Evolutionary conservation across 92 coral and sea anemone species (phyloP).

Genomic region (Pocillopora meandrina): DNA sequence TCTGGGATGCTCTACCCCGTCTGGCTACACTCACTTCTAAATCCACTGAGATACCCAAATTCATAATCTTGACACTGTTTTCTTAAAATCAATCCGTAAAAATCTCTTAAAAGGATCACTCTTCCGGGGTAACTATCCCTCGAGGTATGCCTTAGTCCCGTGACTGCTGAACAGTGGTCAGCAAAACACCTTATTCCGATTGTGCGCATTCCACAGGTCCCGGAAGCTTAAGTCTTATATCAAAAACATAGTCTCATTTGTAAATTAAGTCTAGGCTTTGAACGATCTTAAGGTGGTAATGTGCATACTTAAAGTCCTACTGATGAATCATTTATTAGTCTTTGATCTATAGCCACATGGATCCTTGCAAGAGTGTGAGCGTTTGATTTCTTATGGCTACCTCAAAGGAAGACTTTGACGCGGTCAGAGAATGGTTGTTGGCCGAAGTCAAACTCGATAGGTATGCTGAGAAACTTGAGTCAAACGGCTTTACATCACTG

Average conservation of each 20-base stretch:
- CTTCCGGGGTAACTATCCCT: too few relatives aligned
- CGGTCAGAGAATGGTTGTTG: constrained; percentile 78
- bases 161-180: constrained; percentile 33
- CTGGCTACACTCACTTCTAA: too few relatives aligned
- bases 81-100: too few relatives aligned
- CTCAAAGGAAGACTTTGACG: constrained; percentile 23
- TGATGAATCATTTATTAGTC: background rate
- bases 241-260: constrained; percentile 13
- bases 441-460: constrained; percentile 89
- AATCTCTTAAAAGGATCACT: too few relatives aligned
- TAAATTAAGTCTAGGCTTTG: background rate
- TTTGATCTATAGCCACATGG: constrained; percentile 22
- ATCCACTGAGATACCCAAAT: too few relatives aligned
- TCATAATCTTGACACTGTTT: too few relatives aligned
- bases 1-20: too few relatives aligned
- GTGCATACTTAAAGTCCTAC: background rate
- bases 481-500: constrained; percentile 77
- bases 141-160: background rate
- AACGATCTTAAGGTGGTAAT: background rate
- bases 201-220: constrained; percentile 33
- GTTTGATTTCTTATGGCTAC: constrained; percentile 28
- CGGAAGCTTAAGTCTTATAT: constrained; percentile 22
- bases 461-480: constrained; percentile 81
- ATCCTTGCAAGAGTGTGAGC: background rate
- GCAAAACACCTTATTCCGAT: constrained; percentile 27